A percentile compares a stretch with the other conserved stretches of the same genome.
Evolutionary conservation across 2,797 vertebrate genomes (phyloP).

Genomic region (Chromobotia macracanthus): DNA sequence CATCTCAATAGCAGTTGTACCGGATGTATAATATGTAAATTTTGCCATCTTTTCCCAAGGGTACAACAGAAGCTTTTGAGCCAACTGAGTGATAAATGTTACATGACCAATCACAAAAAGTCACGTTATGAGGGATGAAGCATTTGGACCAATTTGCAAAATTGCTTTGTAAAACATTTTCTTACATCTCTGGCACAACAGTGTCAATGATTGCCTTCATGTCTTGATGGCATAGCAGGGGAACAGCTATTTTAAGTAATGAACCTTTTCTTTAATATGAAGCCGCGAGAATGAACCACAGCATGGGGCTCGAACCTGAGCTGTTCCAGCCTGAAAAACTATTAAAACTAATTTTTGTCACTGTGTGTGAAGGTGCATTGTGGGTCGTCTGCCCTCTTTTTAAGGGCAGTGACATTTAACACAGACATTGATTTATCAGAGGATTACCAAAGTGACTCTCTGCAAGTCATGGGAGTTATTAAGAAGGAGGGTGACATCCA

Average conservation of each 20-base stretch:
- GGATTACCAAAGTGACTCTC: slow-evolving; percentile 53
- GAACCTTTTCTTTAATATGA: slow-evolving; percentile 49
- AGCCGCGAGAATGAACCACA: slow-evolving; percentile 31
- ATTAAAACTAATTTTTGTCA: slow-evolving; percentile 41
- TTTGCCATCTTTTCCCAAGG: neutral
- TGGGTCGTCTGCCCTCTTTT: neutral
- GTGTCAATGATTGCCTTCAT: slow-evolving; percentile 36
- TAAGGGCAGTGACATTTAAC: slow-evolving; percentile 50
- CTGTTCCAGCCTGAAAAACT: slow-evolving; percentile 41
- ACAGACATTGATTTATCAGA: slow-evolving; percentile 55
- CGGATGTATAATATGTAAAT: neutral
- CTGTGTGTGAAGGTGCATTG: slow-evolving; percentile 1
- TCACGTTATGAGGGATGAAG: neutral
- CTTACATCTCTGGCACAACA: slow-evolving; percentile 19
- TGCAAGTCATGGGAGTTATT: slow-evolving; percentile 45
- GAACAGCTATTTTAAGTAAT: slow-evolving; percentile 49
- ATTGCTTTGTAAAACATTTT: slow-evolving; percentile 18
- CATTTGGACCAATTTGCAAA: slow-evolving; percentile 32
- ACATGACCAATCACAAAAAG: neutral
- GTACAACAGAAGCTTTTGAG: too few relatives aligned
- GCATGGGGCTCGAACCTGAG: slow-evolving; percentile 7
- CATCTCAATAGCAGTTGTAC: too few relatives aligned
- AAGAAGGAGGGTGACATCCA: slow-evolving; percentile 36
- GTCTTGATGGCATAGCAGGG: slow-evolving; percentile 23
- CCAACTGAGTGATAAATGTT: neutral